These are phyloP conservation scores for Istiophorus platypterus DNA, from an alignment of 2,113 vertebrate genomes.

Conservation along the genomic window DNA sequence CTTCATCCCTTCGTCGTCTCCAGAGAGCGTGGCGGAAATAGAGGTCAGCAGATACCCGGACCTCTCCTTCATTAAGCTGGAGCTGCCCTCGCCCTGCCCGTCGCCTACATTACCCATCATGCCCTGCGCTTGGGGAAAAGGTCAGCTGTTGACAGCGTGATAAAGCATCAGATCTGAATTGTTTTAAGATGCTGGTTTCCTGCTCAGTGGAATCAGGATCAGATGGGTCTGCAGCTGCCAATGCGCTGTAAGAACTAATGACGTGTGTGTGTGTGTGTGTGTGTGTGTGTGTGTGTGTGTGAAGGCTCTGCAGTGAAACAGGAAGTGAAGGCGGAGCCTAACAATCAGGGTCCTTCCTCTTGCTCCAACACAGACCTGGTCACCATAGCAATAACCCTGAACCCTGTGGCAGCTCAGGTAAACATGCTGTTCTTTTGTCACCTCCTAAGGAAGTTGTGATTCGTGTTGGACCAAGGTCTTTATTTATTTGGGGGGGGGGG, in stretches of 20 bases:
- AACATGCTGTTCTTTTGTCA: background rate
- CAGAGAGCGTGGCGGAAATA: constrained; percentile 91
- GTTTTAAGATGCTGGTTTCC: too few species aligned
- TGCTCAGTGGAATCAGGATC: too few species aligned
- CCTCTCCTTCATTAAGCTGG: constrained; percentile 92
- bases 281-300: constrained; percentile 15
- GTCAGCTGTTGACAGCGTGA: constrained; percentile 72
- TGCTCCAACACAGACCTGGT: constrained; percentile 92
- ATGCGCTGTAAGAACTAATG: too few species aligned
- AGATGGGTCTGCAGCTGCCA: too few species aligned
- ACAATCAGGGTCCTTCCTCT: constrained; percentile 86
- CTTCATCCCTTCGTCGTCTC: constrained; percentile 95
- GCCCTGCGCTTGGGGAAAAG: constrained; percentile 90
- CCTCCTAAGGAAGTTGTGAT: too few species aligned
- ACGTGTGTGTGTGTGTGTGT: background rate
- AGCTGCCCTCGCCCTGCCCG: constrained; percentile 89
- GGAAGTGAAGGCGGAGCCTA: constrained; percentile 91
- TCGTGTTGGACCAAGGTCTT: too few species aligned
- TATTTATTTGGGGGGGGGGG: too few species aligned
- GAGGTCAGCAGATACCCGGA: constrained; percentile 95
- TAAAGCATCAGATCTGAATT: too few species aligned
- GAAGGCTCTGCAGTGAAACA: constrained; percentile 89
- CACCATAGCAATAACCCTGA: constrained; percentile 95
- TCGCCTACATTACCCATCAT: constrained; percentile 94
- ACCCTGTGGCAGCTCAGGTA: constrained; percentile 93